Evolutionary conservation across 1,140 invertebrate genomes (phyloP), one percentile per base, ranked within the genome.

Genomic region (Arctopsyche grandis): DNA sequence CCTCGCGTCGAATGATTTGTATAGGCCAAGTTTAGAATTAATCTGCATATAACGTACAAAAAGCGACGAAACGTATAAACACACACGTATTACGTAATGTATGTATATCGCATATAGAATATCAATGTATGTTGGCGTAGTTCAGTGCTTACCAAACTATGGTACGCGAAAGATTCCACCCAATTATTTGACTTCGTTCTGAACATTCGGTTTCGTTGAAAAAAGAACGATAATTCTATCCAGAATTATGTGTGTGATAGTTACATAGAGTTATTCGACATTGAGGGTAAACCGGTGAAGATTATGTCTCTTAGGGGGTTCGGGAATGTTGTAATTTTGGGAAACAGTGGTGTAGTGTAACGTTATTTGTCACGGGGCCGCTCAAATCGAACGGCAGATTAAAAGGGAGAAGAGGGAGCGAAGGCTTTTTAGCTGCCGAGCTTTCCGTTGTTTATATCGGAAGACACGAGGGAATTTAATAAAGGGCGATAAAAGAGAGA

Each of bases 1-100:
- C 66, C 66, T 22, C 16, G 66, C 7, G 22, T 16, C n/a, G 24
- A 69, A 69, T 52, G 48, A 52, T 52, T 52, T 52, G 48, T 52
- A 52, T 52, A 52, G 12, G 10, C 48, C 16, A 52, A 52, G 48
- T 52, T 52, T 12, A 52, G 48, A 16, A 52, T 52, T 52, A 52
- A 52, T 52, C 48, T 52, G 48, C 48, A 52, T 14, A 52, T 52
- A 16, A 52, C n/a, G 10, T 4, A 16, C 48, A 52, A 52, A 52
- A 52, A 52, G 12, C 48, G 29, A 38, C 48, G 16, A 52, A 46
- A 46, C 44, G 44, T n/a, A 38, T 38, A 38, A 1, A 38, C 29
- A 38, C 29, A 7, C 29, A 38, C 29, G 29, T 38, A 38, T n/a
- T n/a, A 38, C 29, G 29, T 38, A 38, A 38, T 38, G 7, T 7